phyloP scores from a whole-genome alignment of 2,113 vertebrate species.

The Xiphias gladius region DNA sequence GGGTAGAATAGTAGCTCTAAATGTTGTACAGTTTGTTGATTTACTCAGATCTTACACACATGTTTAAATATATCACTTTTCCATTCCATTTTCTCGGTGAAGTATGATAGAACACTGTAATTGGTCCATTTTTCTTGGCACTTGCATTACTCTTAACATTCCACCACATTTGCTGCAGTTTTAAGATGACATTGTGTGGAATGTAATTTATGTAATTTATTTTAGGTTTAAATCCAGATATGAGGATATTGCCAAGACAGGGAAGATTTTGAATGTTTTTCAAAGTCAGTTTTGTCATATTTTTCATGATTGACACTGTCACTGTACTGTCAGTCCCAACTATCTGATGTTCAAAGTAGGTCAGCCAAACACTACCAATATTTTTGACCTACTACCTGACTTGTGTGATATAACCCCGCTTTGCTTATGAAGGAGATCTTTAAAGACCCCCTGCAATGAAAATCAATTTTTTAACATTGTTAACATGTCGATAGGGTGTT shows the following conservation, averaged over 20 bases:
- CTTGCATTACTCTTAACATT: background rate
- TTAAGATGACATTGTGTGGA: background rate
- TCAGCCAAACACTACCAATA: background rate
- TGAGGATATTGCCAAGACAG: no score
- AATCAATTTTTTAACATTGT: no score
- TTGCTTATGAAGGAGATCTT: background rate
- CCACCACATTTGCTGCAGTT: background rate
- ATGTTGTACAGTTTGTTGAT: background rate
- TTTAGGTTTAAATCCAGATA: background rate
- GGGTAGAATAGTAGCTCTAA: background rate
- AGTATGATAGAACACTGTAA: background rate
- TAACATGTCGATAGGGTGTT: no score
- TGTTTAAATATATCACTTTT: background rate
- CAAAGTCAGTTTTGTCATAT: background rate
- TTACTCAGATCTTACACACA: background rate
- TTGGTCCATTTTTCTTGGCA: background rate
- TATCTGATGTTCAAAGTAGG: background rate
- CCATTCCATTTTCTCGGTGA: background rate
- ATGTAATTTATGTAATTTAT: no score
- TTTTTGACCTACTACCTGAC: background rate
- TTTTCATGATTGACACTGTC: no score
- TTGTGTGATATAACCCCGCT: background rate
- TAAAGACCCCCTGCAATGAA: background rate
- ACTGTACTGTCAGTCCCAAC: background rate
- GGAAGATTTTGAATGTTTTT: no score